These are phyloP conservation scores for Asteroscopus sphinx DNA, from an alignment of 2,888 invertebrate species.

Conservation along the genomic window DNA sequence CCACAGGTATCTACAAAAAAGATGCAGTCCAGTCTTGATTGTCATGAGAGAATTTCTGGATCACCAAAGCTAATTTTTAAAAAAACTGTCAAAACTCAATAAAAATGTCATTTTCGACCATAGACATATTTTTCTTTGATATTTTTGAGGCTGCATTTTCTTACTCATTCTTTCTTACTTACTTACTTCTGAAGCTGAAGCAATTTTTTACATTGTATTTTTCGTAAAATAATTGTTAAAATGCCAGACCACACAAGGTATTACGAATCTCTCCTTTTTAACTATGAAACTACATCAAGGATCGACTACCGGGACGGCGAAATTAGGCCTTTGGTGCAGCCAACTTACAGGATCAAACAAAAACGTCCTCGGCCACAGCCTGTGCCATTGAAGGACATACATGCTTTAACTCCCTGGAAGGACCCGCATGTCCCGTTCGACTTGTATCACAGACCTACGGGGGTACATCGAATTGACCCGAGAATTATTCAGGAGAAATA, in stretches of 20 bases:
- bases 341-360: constrained; percentile 52
- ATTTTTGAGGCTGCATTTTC: too few species aligned
- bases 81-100: too few species aligned
- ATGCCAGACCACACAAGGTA: constrained; percentile 8
- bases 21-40: too few species aligned
- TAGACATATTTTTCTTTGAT: too few species aligned
- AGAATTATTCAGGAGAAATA: constrained; percentile 54
- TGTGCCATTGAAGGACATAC: constrained; percentile 58
- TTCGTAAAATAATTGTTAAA: too few species aligned
- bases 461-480: constrained; percentile 61
- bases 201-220: too few species aligned
- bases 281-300: constrained; percentile 57
- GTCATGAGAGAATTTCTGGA: too few species aligned
- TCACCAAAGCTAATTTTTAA: too few species aligned
- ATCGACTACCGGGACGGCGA: constrained; percentile 54
- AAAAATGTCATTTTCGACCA: too few species aligned
- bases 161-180: too few species aligned
- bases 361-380: constrained; percentile 27
- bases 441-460: constrained; percentile 57
- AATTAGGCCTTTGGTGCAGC: constrained; percentile 38
- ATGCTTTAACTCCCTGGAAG: constrained; percentile 63
- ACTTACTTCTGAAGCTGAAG: too few species aligned
- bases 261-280: constrained; percentile 52
- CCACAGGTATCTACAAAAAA: too few species aligned
- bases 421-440: constrained; percentile 54